Base-by-base conservation (phyloP, 2,113 vertebrate genomes). In the Silurus meridionalis region DNA sequence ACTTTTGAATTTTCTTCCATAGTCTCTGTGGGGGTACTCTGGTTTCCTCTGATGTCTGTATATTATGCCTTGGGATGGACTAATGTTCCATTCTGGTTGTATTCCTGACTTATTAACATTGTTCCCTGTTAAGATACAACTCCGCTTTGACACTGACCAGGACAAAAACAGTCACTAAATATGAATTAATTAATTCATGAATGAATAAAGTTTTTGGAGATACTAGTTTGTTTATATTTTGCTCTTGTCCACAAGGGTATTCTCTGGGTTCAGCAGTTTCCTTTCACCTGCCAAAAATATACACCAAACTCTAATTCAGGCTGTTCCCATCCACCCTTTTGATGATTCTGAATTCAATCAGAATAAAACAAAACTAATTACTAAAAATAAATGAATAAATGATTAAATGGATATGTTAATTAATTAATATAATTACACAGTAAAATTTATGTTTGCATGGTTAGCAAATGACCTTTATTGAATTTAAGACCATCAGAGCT, bases 371-470 rank as follows among this genome's bases (percentile, higher is more conserved):
- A 37, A 37, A 37, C 37, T 37, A 37, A 2, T 46, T 52, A n/a
- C 48, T 75, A 11, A 23, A 72, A 8, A 50, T 9, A 1, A 48
- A 50, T 72, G 8, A 21, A 52, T 74, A 0, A n/a, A 9, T 13
- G 8, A 57, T 57, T 57, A 8, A 57, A 13, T 57, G 37, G 37
- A 37, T 37, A 37, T 37, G 2, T 37, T 6, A 19, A 28, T 55
- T n/a, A 25, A 77, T 9, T 28, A 15, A 57, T 19, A 8, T 79
- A 88, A 86, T 79, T 89, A 77, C 89, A 78, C 86, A 25, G 66
- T 72, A 52, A 88, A 89, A 90, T 91, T 89, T 88, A 81, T 87
- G 82, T 81, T 67, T 80, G 81, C 85, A 86, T 77, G 75, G 74
- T 86, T 75, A 84, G 67, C 52, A 75, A 80, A 85, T 80, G 84